Percentiles rank a stretch among this genome's conserved stretches.
phyloP scores from a whole-genome alignment of 2,888 invertebrate species.

The Oxystoma pomonae region DNA sequence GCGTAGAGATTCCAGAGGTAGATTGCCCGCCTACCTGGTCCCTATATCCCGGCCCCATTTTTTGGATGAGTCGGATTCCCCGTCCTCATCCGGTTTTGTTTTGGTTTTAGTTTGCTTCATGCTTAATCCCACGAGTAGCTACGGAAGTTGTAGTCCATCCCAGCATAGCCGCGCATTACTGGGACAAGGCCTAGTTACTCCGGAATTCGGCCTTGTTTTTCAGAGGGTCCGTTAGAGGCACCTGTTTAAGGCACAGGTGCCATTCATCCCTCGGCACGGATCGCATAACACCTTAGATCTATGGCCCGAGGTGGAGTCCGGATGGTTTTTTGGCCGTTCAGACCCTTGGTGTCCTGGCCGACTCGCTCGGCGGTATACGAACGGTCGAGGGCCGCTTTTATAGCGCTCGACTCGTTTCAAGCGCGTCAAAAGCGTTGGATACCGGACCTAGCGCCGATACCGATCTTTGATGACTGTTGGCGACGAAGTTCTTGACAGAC shows the following conservation, averaged over 20 bases:
- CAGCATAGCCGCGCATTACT: background rate
- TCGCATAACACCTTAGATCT: too few species aligned
- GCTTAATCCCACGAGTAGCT: background rate
- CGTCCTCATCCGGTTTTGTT: background rate
- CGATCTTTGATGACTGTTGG: too few species aligned
- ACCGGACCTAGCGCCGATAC: too few species aligned
- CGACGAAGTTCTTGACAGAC: too few species aligned
- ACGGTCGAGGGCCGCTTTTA: too few species aligned
- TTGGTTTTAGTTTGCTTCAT: background rate
- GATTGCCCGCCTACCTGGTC: background rate
- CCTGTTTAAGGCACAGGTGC: background rate
- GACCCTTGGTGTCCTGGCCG: slow-evolving; percentile 23
- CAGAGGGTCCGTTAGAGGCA: background rate
- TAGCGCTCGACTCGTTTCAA: too few species aligned
- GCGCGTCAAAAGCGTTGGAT: too few species aligned
- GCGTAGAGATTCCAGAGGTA: background rate
- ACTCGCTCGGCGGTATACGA: too few species aligned
- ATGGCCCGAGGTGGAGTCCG: too few species aligned
- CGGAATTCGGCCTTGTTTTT: background rate
- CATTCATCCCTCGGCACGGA: background rate
- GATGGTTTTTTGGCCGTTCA: slow-evolving; percentile 10
- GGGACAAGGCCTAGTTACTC: background rate
- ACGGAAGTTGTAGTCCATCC: too few species aligned
- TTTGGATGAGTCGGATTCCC: background rate
- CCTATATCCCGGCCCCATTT: background rate